Base-by-base conservation (phyloP, 2,888 invertebrate genomes). In the Drepana falcataria region DNA sequence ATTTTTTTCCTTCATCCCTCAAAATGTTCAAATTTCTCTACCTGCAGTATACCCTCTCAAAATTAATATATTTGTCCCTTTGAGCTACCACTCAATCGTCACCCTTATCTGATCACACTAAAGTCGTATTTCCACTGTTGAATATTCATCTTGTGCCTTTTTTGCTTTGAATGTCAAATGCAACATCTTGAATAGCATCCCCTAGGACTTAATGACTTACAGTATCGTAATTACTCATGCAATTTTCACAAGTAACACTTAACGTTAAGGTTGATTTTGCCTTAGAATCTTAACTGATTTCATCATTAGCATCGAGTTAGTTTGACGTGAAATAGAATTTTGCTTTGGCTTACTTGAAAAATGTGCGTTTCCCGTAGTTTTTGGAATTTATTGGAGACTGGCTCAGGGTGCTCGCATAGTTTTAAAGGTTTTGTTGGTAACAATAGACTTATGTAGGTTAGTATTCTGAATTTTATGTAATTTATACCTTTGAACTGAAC, bases 21-120 rank as follows among this genome's bases (percentile, higher is more conserved):
- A 81, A 80, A 87, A 84, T 81, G 88, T 90, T 91, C 81, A 79
- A 87, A 89, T 89, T 89, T 88, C 87, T 87, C 78, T 91, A 91
- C 91, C 91, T 91, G 91, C 85, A 72, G 64, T 59, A 71, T 73
- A 71, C 74, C 75, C 67, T 73, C 62, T 58, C 35, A 52, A 44
- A 4, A 48, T 35, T 40, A 21, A 9, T 47, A 59, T 66, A 1
- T 68, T 83, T 54, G 58, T 68, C 64, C 52, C 33, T 34, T 33
- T 49, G 5, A 0, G 0, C 3, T 7, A 1, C 4, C 47, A 57
- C 54, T 52, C 40, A 0, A 81, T 66, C 34, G 55, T 74, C 59
- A 66, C 64, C 74, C 62, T 65, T 83, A 77, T 59, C 0, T 0
- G 0, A 0, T 33, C 0, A 0, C 0, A 0, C 34, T 71, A 77